These are phyloP conservation scores for Heliconius aoede DNA, from an alignment of 2,888 invertebrate genomes.

Conservation along the genomic window DNA sequence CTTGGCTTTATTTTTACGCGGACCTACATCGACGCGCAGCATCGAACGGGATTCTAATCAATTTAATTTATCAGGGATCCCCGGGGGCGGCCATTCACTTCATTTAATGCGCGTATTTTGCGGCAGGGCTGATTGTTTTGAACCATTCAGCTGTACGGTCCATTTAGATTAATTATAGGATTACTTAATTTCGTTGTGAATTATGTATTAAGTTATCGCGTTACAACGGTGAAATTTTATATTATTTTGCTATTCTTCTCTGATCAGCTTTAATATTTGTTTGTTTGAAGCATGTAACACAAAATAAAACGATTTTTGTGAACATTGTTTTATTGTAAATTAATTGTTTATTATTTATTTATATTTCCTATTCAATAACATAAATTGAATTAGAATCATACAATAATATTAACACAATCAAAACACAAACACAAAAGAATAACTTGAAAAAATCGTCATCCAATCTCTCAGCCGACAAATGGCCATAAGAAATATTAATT, in stretches of 20 bases:
- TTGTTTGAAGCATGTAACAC: neutral
- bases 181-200: constrained; percentile 80
- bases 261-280: neutral
- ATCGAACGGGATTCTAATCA: constrained; percentile 83
- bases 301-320: neutral
- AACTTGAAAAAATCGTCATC: constrained; percentile 13
- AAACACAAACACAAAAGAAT: neutral
- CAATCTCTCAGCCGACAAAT: constrained; percentile 32
- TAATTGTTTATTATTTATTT: too few relatives aligned
- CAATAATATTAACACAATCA: neutral
- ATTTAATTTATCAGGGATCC: constrained; percentile 84
- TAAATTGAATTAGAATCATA: neutral
- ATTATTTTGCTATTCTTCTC: constrained; percentile 16
- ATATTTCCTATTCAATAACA: neutral
- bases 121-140: constrained; percentile 83
- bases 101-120: constrained; percentile 85
- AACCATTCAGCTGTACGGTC: constrained; percentile 83
- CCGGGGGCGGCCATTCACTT: constrained; percentile 82
- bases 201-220: constrained; percentile 61
- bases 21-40: constrained; percentile 74
- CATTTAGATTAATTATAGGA: constrained; percentile 84
- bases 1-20: constrained; percentile 78
- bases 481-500: constrained; percentile 73
- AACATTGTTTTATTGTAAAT: too few relatives aligned
- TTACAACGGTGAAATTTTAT: constrained; percentile 52